These are phyloP conservation scores for Oxygymnocypris stewartii DNA, from an alignment of 2,113 vertebrate genomes.

Conservation along the genomic window DNA sequence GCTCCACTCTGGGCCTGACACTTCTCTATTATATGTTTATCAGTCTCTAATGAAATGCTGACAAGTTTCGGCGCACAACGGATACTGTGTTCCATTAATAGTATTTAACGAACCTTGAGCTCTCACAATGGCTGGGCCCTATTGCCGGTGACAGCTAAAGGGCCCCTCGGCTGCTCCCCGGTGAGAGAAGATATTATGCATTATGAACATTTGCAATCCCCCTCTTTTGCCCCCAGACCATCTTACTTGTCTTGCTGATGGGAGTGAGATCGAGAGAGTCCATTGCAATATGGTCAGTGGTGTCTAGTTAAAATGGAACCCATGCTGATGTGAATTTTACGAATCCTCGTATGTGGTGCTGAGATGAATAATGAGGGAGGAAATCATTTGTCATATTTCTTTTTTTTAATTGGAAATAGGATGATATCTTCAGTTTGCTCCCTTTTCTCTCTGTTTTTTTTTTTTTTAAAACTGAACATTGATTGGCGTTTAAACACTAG, in stretches of 20 bases:
- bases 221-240: constrained; percentile 33
- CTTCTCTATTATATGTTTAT: constrained; percentile 73
- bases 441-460: neutral
- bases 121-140: constrained; percentile 68
- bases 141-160: constrained; percentile 70
- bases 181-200: constrained; percentile 72
- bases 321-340: constrained; percentile 29
- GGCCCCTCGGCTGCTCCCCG: constrained; percentile 67
- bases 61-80: constrained; percentile 70
- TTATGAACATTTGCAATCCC: constrained; percentile 64
- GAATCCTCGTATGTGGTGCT: neutral
- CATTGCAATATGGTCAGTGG: constrained; percentile 24
- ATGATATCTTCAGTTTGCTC: neutral
- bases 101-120: constrained; percentile 75
- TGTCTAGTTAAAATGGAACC: constrained; percentile 32
- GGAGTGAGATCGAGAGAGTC: constrained; percentile 17
- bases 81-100: constrained; percentile 70
- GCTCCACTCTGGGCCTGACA: constrained; percentile 66
- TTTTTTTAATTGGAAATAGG: neutral
- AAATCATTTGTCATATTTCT: neutral
- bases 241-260: constrained; percentile 32
- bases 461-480: neutral
- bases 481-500: too few species aligned
- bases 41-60: constrained; percentile 76
- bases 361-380: constrained; percentile 22